Conservation (phyloP, 2,113 vertebrate species). For the Kryptolebias marmoratus region DNA sequence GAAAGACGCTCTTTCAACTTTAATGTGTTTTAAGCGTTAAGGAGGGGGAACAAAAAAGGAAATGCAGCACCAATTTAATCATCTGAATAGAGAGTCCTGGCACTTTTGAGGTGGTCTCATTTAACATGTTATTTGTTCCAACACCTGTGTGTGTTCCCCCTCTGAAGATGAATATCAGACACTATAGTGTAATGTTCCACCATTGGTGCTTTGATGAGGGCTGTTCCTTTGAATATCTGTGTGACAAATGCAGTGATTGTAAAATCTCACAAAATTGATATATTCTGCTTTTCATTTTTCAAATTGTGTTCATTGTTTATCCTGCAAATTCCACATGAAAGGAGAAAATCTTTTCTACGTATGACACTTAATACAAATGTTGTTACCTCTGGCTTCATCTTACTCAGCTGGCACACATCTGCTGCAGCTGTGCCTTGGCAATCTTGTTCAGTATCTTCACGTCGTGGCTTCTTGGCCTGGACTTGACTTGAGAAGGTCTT, state of each 20-base stretch:
- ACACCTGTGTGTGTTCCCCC: conserved; percentile 71
- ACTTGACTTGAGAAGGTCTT: conserved; percentile 53
- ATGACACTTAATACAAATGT: conserved; percentile 23
- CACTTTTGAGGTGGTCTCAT: conserved; percentile 71
- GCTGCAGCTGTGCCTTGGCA: conserved; percentile 46
- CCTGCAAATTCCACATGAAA: conserved; percentile 3
- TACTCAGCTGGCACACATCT: conserved; percentile 48
- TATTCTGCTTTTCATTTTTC: conserved; percentile 7
- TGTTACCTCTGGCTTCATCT: conserved; percentile 20
- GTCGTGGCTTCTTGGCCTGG: conserved; percentile 49
- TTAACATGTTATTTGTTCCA: conserved; percentile 73
- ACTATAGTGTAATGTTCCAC: conserved; percentile 60
- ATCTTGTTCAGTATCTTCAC: conserved; percentile 13
- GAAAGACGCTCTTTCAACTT: conserved; percentile 63
- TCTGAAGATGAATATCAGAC: conserved; percentile 72
- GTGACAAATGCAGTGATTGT: conserved; percentile 12
- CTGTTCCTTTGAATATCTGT: conserved; percentile 1
- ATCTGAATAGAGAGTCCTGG: conserved; percentile 53
- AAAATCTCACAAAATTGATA: conserved; percentile 21
- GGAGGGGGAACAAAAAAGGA: conserved; percentile 1
- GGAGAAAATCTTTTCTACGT: neutral
- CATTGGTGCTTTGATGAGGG: conserved; percentile 69
- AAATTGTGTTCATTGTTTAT: conserved; percentile 10
- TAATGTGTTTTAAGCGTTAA: conserved; percentile 57
- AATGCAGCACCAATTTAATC: conserved; percentile 61